Conservation (phyloP, 1,140 invertebrate genomes). For the Drosophila pandora region DNA sequence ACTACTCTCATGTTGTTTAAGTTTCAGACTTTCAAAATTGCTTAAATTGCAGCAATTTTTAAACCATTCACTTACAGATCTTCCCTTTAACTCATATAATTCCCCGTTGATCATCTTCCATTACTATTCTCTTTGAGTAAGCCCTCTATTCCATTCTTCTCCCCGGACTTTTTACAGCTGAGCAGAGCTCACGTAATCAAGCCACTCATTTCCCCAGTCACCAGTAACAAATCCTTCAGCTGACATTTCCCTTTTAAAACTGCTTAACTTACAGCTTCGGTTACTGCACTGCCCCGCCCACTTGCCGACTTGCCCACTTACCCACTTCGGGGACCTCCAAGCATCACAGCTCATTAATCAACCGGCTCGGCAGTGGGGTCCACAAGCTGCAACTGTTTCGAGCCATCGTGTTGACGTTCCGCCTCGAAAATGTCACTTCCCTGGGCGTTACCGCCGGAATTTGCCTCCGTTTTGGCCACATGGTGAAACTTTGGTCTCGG, state of each 20-base stretch:
- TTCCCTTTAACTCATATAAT: not conserved
- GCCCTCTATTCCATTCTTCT: not conserved
- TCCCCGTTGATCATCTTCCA: not conserved
- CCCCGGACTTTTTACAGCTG: conserved; percentile 24
- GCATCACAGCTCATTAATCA: conserved; percentile 75
- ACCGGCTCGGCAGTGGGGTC: conserved; percentile 51
- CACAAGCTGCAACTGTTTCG: conserved; percentile 25
- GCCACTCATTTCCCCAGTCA: conserved; percentile 50
- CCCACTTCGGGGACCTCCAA: conserved; percentile 24
- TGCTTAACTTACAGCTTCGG: conserved; percentile 52
- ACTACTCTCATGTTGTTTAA: not conserved
- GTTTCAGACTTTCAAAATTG: not conserved
- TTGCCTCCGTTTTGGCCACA: not conserved
- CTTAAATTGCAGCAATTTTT: not conserved
- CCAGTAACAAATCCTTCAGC: conserved; percentile 55
- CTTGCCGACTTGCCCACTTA: not conserved
- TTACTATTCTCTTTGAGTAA: conserved; percentile 6
- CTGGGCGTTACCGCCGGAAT: conserved; percentile 44
- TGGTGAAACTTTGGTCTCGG: conserved; percentile 57
- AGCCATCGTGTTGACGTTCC: conserved; percentile 58
- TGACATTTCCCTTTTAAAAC: conserved; percentile 50
- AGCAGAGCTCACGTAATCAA: conserved; percentile 46
- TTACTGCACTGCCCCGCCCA: conserved; percentile 15
- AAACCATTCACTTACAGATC: not conserved
- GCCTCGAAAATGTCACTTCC: conserved; percentile 66